These are phyloP conservation scores for Ariopsis seemanni DNA, from an alignment of 2,113 vertebrate genomes.

Conservation along the genomic window DNA sequence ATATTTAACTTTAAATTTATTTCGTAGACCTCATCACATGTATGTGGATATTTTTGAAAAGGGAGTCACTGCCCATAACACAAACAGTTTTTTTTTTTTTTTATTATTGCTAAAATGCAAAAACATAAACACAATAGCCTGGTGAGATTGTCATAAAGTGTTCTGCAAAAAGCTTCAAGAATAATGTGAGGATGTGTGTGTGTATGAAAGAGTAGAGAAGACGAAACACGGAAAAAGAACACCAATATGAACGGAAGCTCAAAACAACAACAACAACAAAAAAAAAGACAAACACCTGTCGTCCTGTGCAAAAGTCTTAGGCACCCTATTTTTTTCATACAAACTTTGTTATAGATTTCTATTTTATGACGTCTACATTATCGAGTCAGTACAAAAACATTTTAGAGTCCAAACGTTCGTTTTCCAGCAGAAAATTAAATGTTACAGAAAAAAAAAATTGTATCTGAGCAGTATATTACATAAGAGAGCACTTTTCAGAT, in stretches of 20 bases:
- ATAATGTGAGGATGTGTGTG: too few species aligned
- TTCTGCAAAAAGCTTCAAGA: background rate
- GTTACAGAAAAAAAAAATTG: too few species aligned
- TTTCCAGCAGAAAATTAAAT: too few species aligned
- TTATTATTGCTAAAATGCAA: too few species aligned
- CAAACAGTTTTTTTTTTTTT: background rate
- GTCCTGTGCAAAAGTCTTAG: too few species aligned
- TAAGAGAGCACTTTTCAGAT: too few species aligned
- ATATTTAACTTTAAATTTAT: background rate
- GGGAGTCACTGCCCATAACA: background rate
- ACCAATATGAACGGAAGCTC: background rate
- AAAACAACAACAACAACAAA: background rate
- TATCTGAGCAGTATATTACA: too few species aligned
- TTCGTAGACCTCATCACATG: background rate
- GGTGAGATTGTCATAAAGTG: background rate
- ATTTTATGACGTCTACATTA: too few species aligned
- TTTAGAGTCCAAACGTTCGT: too few species aligned
- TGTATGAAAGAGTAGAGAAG: background rate
- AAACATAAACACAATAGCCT: background rate
- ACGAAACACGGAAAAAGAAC: background rate
- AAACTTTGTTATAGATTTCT: too few species aligned
- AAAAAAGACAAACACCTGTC: background rate
- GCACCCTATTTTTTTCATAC: too few species aligned
- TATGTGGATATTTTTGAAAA: background rate
- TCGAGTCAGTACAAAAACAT: too few species aligned